Evolutionary conservation across 2,888 invertebrate genomes (phyloP), one percentile per base, ranked within the genome.

Genomic region (Carabus problematicus): DNA sequence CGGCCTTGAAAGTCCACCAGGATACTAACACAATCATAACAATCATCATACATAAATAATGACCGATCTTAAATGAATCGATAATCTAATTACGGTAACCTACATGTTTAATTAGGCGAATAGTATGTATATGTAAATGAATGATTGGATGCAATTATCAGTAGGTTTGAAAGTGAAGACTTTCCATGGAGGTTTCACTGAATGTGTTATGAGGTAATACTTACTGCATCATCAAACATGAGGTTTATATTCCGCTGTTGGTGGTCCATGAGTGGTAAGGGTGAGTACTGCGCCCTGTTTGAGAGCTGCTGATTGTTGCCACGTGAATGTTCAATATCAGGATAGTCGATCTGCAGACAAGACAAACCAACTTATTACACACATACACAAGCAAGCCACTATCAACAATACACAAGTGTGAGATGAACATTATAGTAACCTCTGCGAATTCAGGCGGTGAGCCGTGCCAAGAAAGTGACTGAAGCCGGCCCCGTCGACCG

Each of bases 311-410:
- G 49, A 16, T 55, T 56, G 29, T 42, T 56, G 42, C 19, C 42
- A 11, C 62, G 52, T 76, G 79, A 77, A 73, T 73, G 78, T 70
- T 82, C 82, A 71, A 80, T 78, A 71, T 89, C 89, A 74, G 90
- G 89, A 81, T 90, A 90, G 82, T 91, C 90, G 82, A 91, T 89
- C 91, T 91, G 84, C 3, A 73, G 68, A 70, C 64, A 72, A 67
- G 43, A 43, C 11, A 16, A 52, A 11, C 14, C 16, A 52, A 29
- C 29, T n/a, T n/a, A 29, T 3, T 3, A 29, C 29, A 29, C 29
- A 29, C 29, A 29, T 29, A 29, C 29, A 29, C 29, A 29, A 29
- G 29, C 6, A 3, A 29, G 6, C 29, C n/a, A n/a, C n/a, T n/a
- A n/a, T n/a, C n/a, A 29, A 29, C 6, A 45, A 45, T 45, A 6